Evolutionary conservation across 2,113 vertebrate genomes (phyloP), one percentile per base, ranked within the genome.

Genomic region (Spea bombifrons): DNA sequence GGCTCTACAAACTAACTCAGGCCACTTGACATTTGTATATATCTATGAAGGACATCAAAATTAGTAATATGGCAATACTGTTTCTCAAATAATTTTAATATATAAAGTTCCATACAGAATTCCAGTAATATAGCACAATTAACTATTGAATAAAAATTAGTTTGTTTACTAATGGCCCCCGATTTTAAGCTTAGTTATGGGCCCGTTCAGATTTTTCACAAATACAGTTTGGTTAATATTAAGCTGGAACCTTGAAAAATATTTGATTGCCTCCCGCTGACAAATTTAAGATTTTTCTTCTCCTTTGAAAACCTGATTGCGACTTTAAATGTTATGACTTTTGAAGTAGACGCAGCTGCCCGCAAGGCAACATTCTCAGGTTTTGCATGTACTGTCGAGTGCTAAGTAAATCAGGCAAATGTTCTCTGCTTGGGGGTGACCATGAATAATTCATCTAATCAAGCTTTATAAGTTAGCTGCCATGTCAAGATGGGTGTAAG

Each of bases 371-470:
- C 9, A 52, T 59, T 50, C 30, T 74, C 13, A 61, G 46, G 46
- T 61, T 30, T 68, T 61, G 66, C 65, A 45, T 46, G 48, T 16
- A 52, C 30, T 30, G 30, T 7, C 9, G 44, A 68, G 71, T 15
- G 17, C 52, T 44, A 16, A 59, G 63, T 47, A 44, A 55, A 74
- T 80, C 71, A 74, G 52, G 50, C 47, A 57, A 44, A 71, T 71
- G 49, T 71, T 71, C 50, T 53, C 6, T 53, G 7, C 49, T 7
- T 44, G 61, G 64, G 15, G 64, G 8, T 45, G 9, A 13, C 70
- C 50, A 80, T 80, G 71, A 80, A 80, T 80, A 61, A 80, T 74
- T 80, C 71, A 74, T 80, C 61, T 80, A 74, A 80, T 74, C 71
- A 80, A 8, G 49, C 49, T 16, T 57, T 70, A 48, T 70, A 71